phyloP scores from a whole-genome alignment of 2,797 vertebrate species.

The Danio aesculapii region DNA sequence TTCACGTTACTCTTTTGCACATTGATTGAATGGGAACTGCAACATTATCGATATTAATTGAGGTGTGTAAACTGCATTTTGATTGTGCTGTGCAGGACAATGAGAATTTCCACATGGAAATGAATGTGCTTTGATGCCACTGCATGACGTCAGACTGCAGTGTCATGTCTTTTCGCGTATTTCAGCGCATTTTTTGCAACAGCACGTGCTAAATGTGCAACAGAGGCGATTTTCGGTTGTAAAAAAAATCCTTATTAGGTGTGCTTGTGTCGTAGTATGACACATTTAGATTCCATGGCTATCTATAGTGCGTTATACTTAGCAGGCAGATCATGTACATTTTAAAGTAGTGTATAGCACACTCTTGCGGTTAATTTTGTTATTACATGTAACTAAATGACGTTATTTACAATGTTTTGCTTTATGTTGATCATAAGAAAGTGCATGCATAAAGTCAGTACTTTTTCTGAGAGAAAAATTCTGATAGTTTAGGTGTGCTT shows the following conservation, averaged over 20 bases:
- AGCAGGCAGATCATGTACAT: neutral
- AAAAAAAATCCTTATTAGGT: neutral
- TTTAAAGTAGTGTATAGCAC: conserved; percentile 61
- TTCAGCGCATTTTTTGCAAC: neutral
- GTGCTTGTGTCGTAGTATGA: neutral
- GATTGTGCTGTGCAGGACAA: neutral
- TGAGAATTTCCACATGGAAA: conserved; percentile 4
- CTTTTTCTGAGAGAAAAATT: neutral
- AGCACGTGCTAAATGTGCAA: neutral
- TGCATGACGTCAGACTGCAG: conserved; percentile 54
- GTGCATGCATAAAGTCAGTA: too few species aligned
- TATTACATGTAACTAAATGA: neutral
- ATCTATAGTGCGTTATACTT: neutral
- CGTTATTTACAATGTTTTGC: too few species aligned
- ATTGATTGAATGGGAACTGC: neutral
- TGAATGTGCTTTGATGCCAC: neutral
- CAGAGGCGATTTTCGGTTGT: neutral
- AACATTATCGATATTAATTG: neutral
- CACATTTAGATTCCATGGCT: neutral
- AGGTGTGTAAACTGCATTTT: neutral
- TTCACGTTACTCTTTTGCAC: neutral
- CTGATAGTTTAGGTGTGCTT: neutral
- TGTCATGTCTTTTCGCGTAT: neutral
- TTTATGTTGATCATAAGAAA: too few species aligned
- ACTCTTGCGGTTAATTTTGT: conserved; percentile 61